Evolutionary conservation across 2,113 vertebrate species (phyloP), one percentile per base, ranked within the genome.

Genomic region (Aptenodytes patagonicus): DNA sequence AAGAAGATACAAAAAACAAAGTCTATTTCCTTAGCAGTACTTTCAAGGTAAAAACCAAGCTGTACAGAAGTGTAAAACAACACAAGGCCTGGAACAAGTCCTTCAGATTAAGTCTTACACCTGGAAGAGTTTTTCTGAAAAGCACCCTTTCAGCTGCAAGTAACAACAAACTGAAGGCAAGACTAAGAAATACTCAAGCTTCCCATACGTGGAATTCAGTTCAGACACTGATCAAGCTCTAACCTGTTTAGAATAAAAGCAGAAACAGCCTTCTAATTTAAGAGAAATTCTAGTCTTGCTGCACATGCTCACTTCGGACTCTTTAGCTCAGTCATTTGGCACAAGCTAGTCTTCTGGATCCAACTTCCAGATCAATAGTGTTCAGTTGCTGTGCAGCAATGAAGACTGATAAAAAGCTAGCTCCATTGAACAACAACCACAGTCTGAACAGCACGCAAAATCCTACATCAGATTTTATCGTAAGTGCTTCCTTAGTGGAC

Each of bases 181-280:
- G 20, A 60, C 19, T 32, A n/a, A 54, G 47, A 38, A n/a, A 55
- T 21, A 22, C 32, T 83, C 4, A 22, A 69, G 58, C 42, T 54
- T 72, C 32, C 75, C 26, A 17, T 8, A 55, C 2, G 0, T 12
- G 18, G 46, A 73, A 44, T 73, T 81, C 68, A 89, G 68, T 69
- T 86, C 87, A 92, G 52, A 31, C 28, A 72, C 14, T 36, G 40
- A 64, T 32, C 2, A 1, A 52, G 86, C 26, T 42, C 58, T 88
- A 96, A 86, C 61, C 93, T 86, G 86, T 38, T 92, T 83, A 86
- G 20, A 71, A 66, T 29, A 83, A 92, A 95, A 76, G 65, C 61
- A 85, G 66, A 72, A 92, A n/a, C 75, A 93, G 86, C 38, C n/a
- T 83, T 64, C 52, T 68, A 83, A 82, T 85, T 75, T 68, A 58